Evolutionary conservation across 2,113 vertebrate genomes (phyloP).

Genomic region (Sapayoa aenigma): DNA sequence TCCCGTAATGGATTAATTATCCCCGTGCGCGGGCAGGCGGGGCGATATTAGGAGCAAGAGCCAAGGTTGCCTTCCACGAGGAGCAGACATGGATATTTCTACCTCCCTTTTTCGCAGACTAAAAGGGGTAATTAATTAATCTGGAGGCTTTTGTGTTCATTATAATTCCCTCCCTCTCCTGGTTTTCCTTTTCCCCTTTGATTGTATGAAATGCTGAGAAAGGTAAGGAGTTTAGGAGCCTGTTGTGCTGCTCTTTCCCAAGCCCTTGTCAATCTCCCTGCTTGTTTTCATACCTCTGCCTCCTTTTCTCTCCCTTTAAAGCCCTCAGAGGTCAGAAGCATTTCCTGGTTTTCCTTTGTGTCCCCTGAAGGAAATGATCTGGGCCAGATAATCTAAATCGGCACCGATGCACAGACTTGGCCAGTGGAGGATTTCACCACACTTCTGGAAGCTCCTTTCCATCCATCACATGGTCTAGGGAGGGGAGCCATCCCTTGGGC

Average conservation of each 20-base stretch:
- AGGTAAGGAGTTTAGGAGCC: neutral
- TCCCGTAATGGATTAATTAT: conserved; percentile 62
- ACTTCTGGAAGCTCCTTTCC: neutral
- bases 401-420: neutral
- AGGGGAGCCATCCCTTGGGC: neutral
- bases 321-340: conserved; percentile 34
- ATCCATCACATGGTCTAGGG: neutral
- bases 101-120: neutral
- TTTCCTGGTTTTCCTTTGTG: conserved; percentile 38
- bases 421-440: neutral
- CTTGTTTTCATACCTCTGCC: neutral
- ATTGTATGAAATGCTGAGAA: neutral
- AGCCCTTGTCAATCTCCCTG: neutral
- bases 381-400: neutral
- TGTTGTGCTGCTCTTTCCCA: neutral
- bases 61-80: conserved; percentile 34
- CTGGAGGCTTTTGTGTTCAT: neutral
- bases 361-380: neutral
- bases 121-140: conserved; percentile 57
- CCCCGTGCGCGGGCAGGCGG: neutral
- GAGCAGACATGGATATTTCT: conserved; percentile 26
- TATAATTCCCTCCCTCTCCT: neutral
- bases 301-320: neutral
- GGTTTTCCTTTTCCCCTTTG: neutral
- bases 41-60: neutral